These are phyloP conservation scores for Melanotaenia pygmaea DNA, from an alignment of 2,797 vertebrate species.

Conservation along the genomic window DNA sequence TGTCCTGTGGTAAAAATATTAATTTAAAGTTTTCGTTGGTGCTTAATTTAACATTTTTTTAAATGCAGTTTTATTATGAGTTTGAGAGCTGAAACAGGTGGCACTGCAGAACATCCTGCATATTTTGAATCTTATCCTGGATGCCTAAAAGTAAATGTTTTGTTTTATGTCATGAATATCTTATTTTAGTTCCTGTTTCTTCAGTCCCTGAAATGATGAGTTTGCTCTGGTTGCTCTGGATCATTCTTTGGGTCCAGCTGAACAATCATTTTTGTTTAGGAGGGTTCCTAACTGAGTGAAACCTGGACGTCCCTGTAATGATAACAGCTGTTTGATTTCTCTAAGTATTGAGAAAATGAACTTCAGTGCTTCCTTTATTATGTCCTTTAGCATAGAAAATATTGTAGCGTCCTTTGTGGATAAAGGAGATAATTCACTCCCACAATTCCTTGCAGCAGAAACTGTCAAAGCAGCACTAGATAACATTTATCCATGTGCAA, in stretches of 20 bases:
- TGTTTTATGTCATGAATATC: background rate
- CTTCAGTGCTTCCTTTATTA: background rate
- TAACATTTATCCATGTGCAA: too few relatives aligned
- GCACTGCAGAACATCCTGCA: background rate
- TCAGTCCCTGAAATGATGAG: too few relatives aligned
- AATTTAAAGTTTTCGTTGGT: background rate
- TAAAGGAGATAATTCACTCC: background rate
- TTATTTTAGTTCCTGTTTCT: background rate
- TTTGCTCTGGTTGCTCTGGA: background rate
- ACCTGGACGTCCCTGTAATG: too few relatives aligned
- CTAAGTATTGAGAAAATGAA: too few relatives aligned
- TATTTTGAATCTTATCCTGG: background rate
- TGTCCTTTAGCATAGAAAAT: background rate
- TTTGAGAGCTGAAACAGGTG: too few relatives aligned
- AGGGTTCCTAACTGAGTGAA: too few relatives aligned
- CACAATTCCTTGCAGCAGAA: background rate
- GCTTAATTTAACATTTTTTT: background rate
- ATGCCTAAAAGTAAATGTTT: background rate
- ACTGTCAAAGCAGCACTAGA: too few relatives aligned
- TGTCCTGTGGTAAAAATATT: conserved; percentile 10
- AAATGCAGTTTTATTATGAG: too few relatives aligned
- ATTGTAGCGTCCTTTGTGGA: background rate
- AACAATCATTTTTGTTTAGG: too few relatives aligned
- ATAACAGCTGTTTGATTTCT: too few relatives aligned
- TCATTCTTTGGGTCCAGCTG: background rate